A percentile compares a stretch with the other conserved stretches of the same genome.
Evolutionary conservation across 2,888 invertebrate species (phyloP).

Genomic region (Athrips mouffetella): DNA sequence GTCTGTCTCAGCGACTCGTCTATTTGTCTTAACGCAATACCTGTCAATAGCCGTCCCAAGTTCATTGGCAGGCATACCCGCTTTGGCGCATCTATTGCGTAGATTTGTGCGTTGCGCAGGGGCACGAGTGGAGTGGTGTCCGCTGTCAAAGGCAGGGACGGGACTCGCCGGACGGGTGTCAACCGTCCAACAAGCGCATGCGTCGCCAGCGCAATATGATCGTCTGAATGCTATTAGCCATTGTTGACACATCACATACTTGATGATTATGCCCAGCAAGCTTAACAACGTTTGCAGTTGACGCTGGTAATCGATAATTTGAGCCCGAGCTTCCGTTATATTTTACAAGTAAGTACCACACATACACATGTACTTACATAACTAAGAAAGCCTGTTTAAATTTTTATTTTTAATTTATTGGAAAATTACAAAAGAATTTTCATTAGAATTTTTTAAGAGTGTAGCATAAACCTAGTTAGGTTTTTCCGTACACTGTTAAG

Average conservation of each 20-base stretch:
- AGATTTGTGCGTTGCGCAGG: slow-evolving; percentile 66
- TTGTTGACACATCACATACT: slow-evolving; percentile 68
- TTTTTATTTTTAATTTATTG: too few species aligned
- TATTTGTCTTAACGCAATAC: slow-evolving; percentile 78
- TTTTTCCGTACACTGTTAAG: too few species aligned
- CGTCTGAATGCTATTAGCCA: slow-evolving; percentile 65
- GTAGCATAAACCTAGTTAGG: too few species aligned
- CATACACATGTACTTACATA: not conserved
- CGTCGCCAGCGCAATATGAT: slow-evolving; percentile 52
- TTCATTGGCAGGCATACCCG: slow-evolving; percentile 75
- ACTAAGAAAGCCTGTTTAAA: too few species aligned
- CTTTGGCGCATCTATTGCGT: slow-evolving; percentile 73
- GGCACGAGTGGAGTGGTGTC: slow-evolving; percentile 23
- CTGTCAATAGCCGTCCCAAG: slow-evolving; percentile 75
- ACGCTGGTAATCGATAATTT: slow-evolving; percentile 2
- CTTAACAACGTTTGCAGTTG: slow-evolving; percentile 38
- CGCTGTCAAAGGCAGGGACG: slow-evolving; percentile 21
- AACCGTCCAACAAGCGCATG: not conserved
- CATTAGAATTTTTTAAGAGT: too few species aligned
- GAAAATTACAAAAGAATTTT: too few species aligned
- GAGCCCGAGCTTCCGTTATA: not conserved
- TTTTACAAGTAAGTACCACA: too few species aligned
- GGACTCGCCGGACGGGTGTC: slow-evolving; percentile 46
- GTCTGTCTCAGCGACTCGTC: slow-evolving; percentile 68
- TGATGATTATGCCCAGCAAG: slow-evolving; percentile 59